Percentiles rank a stretch among this genome's conserved stretches.
Conservation (phyloP, 1,140 invertebrate genomes). For the Atta cephalotes region DNA sequence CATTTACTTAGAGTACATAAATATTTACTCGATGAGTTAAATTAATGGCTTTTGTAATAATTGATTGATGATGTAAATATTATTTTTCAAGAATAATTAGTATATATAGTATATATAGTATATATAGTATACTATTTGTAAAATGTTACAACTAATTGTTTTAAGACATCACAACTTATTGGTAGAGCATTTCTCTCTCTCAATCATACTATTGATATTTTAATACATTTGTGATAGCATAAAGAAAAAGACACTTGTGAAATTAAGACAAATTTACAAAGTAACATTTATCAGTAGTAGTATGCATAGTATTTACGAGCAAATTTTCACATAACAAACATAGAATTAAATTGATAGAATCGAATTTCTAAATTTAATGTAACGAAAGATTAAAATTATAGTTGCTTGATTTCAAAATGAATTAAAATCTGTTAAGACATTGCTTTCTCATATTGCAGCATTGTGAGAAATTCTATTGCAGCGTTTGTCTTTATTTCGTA, state of each 20-base stretch:
- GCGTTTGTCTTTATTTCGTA: not conserved
- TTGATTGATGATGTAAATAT: no score
- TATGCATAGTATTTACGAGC: not conserved
- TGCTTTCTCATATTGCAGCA: not conserved
- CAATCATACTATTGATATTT: conserved; percentile 52
- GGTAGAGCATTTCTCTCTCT: not conserved
- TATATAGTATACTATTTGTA: conserved; percentile 28
- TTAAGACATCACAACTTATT: conserved; percentile 18
- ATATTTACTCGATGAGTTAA: not conserved
- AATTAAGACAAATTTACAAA: not conserved
- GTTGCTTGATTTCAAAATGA: not conserved
- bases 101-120: not conserved
- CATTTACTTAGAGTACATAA: no score
- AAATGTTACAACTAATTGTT: conserved; percentile 57
- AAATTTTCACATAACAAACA: not conserved
- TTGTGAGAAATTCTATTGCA: not conserved
- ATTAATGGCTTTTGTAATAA: no score
- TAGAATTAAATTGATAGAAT: not conserved
- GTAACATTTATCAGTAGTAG: not conserved
- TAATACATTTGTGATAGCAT: conserved; percentile 29
- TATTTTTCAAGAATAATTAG: conserved; percentile 51
- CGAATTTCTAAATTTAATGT: conserved; percentile 8
- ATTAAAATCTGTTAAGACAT: conserved; percentile 28
- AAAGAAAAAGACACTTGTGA: not conserved
- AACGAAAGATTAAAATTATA: conserved; percentile 1